Base-by-base conservation (phyloP, 2,113 vertebrate species). In the Hyperoodon ampullatus region DNA sequence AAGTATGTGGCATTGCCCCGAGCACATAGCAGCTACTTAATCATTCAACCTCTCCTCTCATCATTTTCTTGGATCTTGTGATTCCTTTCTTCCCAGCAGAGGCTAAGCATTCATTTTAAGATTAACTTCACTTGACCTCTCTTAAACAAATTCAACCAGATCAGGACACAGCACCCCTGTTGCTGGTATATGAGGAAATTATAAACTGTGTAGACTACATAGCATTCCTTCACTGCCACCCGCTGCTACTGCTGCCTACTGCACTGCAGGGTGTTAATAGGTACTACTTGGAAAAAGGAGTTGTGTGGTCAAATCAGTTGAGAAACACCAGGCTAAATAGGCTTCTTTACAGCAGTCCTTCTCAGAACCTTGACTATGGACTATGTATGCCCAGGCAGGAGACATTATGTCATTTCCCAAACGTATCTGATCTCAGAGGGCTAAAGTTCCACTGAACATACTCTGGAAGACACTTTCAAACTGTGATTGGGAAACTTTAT, bases 381-480 rank as follows among this genome's bases (percentile, higher is more conserved):
- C 11, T 61, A 21, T 35, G 63, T 61, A 33, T 30, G 39, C 61
- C 35, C 14, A 50, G 26, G 30, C 33, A 70, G 68, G 63, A 71
- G 35, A 16, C 7, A 10, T 35, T 10, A 23, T 14, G 7, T 65
- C 66, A 3, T 68, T 83, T 78, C 39, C 21, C 44, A 70, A 78
- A 71, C 35, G 21, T 74, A 28, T 5, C 42, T 72, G 8, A 63
- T 50, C 30, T 90, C 24, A 10, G 50, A 86, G 60, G 89, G 61
- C 55, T 86, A 1, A 86, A 19, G 33, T 71, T 71, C 18, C 42
- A 23, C 74, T 15, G 18, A 84, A 47, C 26, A 23, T 42, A 44
- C 58, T 83, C 85, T 47, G 65, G 87, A 70, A 96, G 86, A 93
- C 58, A 70, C 47, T 68, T 96, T 71, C n/a, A 28, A 95, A 74